Conservation (phyloP, 2,888 invertebrate species). For the Drosophila nr. perissopoda region DNA sequence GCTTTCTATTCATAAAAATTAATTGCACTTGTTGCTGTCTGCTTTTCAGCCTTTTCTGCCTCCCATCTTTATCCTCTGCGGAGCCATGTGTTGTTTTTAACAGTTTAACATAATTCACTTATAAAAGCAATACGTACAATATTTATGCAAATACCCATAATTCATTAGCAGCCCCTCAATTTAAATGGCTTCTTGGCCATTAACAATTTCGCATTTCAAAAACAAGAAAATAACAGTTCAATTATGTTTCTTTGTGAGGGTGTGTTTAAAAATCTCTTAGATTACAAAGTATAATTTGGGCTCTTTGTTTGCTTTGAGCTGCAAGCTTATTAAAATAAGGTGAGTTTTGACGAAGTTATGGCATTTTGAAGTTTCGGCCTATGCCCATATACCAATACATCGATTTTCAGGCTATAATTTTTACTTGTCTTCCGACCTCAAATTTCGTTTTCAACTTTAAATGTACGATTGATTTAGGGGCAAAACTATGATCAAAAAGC, state of each 20-base stretch:
- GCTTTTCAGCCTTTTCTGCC: conserved; percentile 11
- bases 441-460: no score
- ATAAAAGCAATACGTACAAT: conserved; percentile 54
- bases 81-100: conserved; percentile 43
- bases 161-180: conserved; percentile 57
- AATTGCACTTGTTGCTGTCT: conserved; percentile 74
- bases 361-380: no score
- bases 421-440: no score
- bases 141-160: conserved; percentile 64
- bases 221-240: conserved; percentile 11
- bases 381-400: no score
- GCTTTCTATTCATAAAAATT: conserved; percentile 78
- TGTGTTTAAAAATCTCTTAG: background rate
- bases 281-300: background rate
- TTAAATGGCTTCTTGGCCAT: conserved; percentile 28
- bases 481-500: no score
- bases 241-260: background rate
- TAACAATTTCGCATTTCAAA: conserved; percentile 15
- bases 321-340: no score
- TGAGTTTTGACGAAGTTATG: no score
- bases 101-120: conserved; percentile 62
- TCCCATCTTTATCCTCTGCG: conserved; percentile 5
- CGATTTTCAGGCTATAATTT: no score
- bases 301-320: background rate
- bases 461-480: no score